phyloP scores from a whole-genome alignment of 2,113 vertebrate species.

The Turnix velox region DNA sequence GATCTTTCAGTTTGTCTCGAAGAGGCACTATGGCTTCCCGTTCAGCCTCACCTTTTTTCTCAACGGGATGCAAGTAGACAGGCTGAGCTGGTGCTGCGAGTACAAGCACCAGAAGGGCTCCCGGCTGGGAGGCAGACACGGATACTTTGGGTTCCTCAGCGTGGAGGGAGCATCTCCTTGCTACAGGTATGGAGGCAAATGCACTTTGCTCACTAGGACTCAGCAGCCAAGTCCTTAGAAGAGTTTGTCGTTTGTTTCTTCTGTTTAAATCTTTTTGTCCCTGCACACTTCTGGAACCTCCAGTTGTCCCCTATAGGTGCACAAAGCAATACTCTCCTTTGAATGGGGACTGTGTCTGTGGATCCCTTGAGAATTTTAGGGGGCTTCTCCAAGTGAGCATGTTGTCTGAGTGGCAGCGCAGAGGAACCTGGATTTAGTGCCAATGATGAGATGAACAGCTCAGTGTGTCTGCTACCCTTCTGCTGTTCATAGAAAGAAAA shows the following conservation, averaged over 20 bases:
- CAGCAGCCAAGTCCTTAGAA: not conserved
- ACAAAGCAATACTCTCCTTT: accelerated
- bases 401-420: not conserved
- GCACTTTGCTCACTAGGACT: not conserved
- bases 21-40: conserved; percentile 87
- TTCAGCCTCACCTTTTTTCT: conserved; percentile 95
- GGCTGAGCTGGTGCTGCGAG: conserved; percentile 96
- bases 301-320: not conserved
- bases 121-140: conserved; percentile 78
- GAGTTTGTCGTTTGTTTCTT: not conserved
- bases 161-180: conserved; percentile 88
- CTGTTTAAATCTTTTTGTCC: not conserved
- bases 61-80: conserved; percentile 87
- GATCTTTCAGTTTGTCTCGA: conserved; percentile 86
- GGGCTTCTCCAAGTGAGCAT: not conserved
- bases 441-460: not conserved
- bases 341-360: not conserved
- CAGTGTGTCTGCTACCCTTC: not conserved
- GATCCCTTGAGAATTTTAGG: not conserved
- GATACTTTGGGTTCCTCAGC: conserved; percentile 81
- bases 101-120: conserved; percentile 83
- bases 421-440: not conserved
- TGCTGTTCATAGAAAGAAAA: not conserved
- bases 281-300: not conserved
- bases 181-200: conserved; percentile 79